Conservation (phyloP, 2,888 invertebrate genomes). For the Apodemia mormo region DNA sequence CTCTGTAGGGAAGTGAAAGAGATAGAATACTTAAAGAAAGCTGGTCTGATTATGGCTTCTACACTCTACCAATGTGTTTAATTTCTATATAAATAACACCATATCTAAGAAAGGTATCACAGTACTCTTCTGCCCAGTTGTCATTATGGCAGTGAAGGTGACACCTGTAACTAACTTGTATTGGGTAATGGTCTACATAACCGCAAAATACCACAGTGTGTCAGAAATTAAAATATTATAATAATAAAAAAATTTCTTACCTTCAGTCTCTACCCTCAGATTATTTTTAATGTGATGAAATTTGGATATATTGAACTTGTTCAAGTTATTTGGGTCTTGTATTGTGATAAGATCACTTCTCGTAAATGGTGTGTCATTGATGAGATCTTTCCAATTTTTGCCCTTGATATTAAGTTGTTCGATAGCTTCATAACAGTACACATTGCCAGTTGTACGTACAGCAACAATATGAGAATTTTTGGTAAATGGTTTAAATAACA, state of each 20-base stretch:
- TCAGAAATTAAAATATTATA: too few relatives aligned
- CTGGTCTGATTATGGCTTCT: too few relatives aligned
- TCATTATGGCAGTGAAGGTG: too few relatives aligned
- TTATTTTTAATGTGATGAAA: slow-evolving; percentile 98
- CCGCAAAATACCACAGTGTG: too few relatives aligned
- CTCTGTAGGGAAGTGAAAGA: too few relatives aligned
- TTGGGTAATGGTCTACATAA: too few relatives aligned
- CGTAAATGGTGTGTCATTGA: slow-evolving; percentile 93
- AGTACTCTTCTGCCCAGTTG: too few relatives aligned
- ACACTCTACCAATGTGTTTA: too few relatives aligned
- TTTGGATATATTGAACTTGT: slow-evolving; percentile 96
- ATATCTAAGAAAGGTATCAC: too few relatives aligned
- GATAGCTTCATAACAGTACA: slow-evolving; percentile 96
- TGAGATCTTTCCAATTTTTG: slow-evolving; percentile 95
- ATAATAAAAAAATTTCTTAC: slow-evolving; percentile 52
- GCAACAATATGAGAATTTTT: slow-evolving; percentile 97
- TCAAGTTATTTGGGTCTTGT: slow-evolving; percentile 93
- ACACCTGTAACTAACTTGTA: too few relatives aligned
- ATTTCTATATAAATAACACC: too few relatives aligned
- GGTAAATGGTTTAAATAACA: slow-evolving; percentile 94
- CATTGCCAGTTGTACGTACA: slow-evolving; percentile 95
- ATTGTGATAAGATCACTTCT: slow-evolving; percentile 95
- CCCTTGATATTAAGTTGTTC: slow-evolving; percentile 98
- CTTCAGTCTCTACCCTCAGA: slow-evolving; percentile 92
- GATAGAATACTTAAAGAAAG: too few relatives aligned